Percentiles rank a stretch among this genome's conserved stretches.
Conservation (phyloP, 2,888 invertebrate genomes). For the Heliothis peltigera region DNA sequence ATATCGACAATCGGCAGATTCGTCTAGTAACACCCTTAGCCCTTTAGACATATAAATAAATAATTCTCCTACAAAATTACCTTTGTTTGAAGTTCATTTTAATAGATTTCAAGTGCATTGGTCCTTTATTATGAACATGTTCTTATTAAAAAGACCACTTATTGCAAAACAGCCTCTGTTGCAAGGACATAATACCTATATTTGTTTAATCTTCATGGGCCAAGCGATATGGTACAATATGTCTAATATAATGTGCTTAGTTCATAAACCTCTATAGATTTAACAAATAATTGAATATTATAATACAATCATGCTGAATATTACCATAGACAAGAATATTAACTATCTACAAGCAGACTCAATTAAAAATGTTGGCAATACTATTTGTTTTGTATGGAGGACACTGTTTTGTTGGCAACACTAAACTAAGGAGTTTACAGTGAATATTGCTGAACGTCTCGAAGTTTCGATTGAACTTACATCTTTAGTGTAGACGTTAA, state of each 20-base stretch:
- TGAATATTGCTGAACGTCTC: constrained; percentile 35
- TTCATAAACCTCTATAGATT: constrained; percentile 59
- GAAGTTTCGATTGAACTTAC: constrained; percentile 27
- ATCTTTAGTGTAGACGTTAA: constrained; percentile 10
- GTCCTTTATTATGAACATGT: constrained; percentile 57
- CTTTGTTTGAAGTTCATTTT: constrained; percentile 35
- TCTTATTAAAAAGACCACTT: constrained; percentile 49
- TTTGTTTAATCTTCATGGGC: constrained; percentile 32
- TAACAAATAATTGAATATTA: constrained; percentile 59
- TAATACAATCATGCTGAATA: constrained; percentile 48
- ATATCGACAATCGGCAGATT: too few species aligned
- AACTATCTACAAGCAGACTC: constrained; percentile 60
- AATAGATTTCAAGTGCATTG: constrained; percentile 53
- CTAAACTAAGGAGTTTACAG: constrained; percentile 43
- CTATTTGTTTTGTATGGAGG: constrained; percentile 60
- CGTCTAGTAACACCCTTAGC: too few species aligned
- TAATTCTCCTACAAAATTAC: constrained; percentile 34
- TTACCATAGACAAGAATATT: constrained; percentile 57
- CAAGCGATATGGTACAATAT: constrained; percentile 60
- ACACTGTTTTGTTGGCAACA: constrained; percentile 60
- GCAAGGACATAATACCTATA: constrained; percentile 34
- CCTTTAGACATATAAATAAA: constrained; percentile 34
- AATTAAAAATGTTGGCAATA: constrained; percentile 60
- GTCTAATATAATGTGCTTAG: constrained; percentile 54
- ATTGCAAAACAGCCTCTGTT: constrained; percentile 56